phyloP scores from a whole-genome alignment of 2,888 invertebrate genomes.

The Apotomis turbidana region DNA sequence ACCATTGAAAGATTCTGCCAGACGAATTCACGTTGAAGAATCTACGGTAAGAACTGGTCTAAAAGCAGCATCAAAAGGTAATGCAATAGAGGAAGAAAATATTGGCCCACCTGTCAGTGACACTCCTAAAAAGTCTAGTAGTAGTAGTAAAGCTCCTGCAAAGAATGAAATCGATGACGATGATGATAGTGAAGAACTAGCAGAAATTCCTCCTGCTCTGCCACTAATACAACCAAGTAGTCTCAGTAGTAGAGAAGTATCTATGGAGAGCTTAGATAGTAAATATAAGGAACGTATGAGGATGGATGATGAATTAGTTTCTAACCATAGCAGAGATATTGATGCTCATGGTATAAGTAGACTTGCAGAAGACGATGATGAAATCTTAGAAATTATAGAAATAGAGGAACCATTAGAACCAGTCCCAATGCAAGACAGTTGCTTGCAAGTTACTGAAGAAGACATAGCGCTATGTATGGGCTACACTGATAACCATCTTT shows the following conservation, averaged over 20 bases:
- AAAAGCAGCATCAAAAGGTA: slow-evolving; percentile 79
- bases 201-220: slow-evolving; percentile 91
- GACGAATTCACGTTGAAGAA: slow-evolving; percentile 84
- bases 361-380: slow-evolving; percentile 84
- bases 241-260: slow-evolving; percentile 91
- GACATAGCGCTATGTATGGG: slow-evolving; percentile 95
- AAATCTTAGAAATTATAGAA: slow-evolving; percentile 91
- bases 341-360: slow-evolving; percentile 78
- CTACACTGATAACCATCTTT: slow-evolving; percentile 86
- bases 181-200: slow-evolving; percentile 91
- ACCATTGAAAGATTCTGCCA: slow-evolving; percentile 79
- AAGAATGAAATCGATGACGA: slow-evolving; percentile 86
- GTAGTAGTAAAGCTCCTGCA: slow-evolving; percentile 59
- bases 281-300: slow-evolving; percentile 89
- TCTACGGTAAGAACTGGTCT: slow-evolving; percentile 85
- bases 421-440: slow-evolving; percentile 93
- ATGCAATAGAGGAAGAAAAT: slow-evolving; percentile 80
- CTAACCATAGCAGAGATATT: slow-evolving; percentile 83
- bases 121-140: slow-evolving; percentile 56
- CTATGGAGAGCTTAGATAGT: slow-evolving; percentile 91
- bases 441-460: slow-evolving; percentile 96
- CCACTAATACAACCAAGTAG: slow-evolving; percentile 89
- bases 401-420: slow-evolving; percentile 91
- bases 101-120: slow-evolving; percentile 68
- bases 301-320: slow-evolving; percentile 82